These are phyloP conservation scores for Apis laboriosa DNA, from an alignment of 1,140 invertebrate species.

Conservation along the genomic window DNA sequence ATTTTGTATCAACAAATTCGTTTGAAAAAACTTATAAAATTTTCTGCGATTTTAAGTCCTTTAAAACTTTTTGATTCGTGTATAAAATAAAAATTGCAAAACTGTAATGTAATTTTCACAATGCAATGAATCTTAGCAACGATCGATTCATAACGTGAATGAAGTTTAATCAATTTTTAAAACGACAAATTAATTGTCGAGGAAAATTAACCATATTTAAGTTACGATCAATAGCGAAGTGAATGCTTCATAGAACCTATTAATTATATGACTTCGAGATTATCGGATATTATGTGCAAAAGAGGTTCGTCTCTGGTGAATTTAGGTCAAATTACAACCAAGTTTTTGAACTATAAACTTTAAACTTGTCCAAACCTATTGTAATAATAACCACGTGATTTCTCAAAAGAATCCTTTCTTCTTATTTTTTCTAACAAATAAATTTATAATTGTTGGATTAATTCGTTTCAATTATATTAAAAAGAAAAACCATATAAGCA, in stretches of 20 bases:
- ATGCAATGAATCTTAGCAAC: too few species aligned
- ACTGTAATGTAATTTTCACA: too few species aligned
- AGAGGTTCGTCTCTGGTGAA: constrained; percentile 39
- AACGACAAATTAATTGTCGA: neutral
- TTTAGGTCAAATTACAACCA: constrained; percentile 47
- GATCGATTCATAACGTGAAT: too few species aligned
- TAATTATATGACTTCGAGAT: constrained; percentile 50
- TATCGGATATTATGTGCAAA: constrained; percentile 55
- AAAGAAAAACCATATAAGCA: neutral
- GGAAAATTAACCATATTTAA: neutral
- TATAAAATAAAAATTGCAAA: too few species aligned
- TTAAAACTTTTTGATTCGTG: too few species aligned
- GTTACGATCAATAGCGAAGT: constrained; percentile 15
- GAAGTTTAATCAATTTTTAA: neutral
- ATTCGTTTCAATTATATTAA: neutral
- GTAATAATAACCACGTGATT: constrained; percentile 29
- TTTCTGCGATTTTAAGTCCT: too few species aligned
- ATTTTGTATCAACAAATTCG: too few species aligned
- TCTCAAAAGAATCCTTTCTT: constrained; percentile 13
- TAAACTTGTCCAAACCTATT: constrained; percentile 45
- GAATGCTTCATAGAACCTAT: constrained; percentile 44
- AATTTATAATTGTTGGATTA: neutral
- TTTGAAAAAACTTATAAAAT: too few species aligned
- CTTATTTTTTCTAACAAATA: neutral
- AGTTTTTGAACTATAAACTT: constrained; percentile 49